Evolutionary conservation across 2,888 invertebrate genomes (phyloP), one percentile per base, ranked within the genome.

Genomic region (Nematopogon swammerdamellus): DNA sequence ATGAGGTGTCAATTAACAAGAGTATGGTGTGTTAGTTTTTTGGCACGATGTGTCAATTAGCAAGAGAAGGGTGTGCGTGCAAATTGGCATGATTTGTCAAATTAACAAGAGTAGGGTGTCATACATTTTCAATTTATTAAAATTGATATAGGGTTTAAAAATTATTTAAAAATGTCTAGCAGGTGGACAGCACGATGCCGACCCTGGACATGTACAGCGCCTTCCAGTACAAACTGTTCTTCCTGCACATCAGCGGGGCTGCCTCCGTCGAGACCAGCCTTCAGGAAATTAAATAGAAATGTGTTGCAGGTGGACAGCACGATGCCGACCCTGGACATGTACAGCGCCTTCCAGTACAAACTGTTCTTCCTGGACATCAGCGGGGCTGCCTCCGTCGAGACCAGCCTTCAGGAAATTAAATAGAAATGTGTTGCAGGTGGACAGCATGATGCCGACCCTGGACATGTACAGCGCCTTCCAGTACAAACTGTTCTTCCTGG

Each of bases 301-400:
- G n/a, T n/a, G n/a, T 54, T 53, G 19, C 63, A 80, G 80, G 75
- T 80, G 45, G 82, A 83, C 56, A 73, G 70, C 65, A 58, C 80
- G 43, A 80, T 77, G 54, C 63, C 63, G 2, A 84, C 86, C 46
- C 82, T 82, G 2, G 88, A 91, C 61, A 73, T 85, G 3, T 88
- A 89, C 63, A 88, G 85, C 58, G 88, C 87, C 46, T 89, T 91
- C 64, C 89, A 91, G 62, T 89, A 88, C 59, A 89, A 88, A 6
- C 67, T 95, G 46, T 85, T 89, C 54, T 85, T 83, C 60, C 72
- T 94, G 61, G 92, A 93, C 63, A 72, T 94, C 20, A 88, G 89
- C 58, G 92, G 93, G 0, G 83, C 84, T 20, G 81, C 79, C 46
- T 87, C 91, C 57, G 83, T 85, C 47, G 81, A 83, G 44, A 83